Evolutionary conservation across 2,113 vertebrate genomes (phyloP).

Genomic region (Embiotoca jacksoni): DNA sequence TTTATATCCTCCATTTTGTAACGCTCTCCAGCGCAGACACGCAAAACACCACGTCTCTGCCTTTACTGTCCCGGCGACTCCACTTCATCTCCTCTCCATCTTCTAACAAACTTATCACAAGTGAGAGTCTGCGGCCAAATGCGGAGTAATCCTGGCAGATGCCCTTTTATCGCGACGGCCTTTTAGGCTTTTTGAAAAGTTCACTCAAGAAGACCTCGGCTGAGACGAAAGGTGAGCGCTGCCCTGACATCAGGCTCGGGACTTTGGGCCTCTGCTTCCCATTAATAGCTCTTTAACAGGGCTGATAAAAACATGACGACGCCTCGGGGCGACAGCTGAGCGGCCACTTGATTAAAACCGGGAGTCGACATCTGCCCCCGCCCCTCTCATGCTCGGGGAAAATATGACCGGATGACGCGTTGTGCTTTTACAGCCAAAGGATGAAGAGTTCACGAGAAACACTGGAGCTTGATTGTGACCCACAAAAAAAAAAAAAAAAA

Average conservation of each 20-base stretch:
- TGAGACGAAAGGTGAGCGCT: conserved; percentile 40
- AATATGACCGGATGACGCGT: conserved; percentile 50
- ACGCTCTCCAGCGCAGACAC: conserved; percentile 28
- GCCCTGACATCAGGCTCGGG: conserved; percentile 35
- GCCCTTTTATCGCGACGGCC: conserved; percentile 41
- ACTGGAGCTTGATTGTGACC: neutral
- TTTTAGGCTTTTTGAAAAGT: conserved; percentile 54
- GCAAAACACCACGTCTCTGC: neutral
- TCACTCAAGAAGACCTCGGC: conserved; percentile 24
- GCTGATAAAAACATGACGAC: conserved; percentile 73
- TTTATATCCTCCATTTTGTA: conserved; percentile 60
- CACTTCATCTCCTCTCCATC: neutral
- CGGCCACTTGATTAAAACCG: conserved; percentile 77
- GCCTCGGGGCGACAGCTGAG: conserved; percentile 63
- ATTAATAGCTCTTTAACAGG: conserved; percentile 79
- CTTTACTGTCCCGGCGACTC: neutral
- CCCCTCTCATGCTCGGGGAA: conserved; percentile 58
- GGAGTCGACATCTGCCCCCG: conserved; percentile 77
- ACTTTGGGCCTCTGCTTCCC: conserved; percentile 40
- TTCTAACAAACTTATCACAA: conserved; percentile 39
- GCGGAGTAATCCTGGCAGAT: conserved; percentile 34
- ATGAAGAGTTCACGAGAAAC: neutral
- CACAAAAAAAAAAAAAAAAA: neutral
- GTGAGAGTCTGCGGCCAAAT: conserved; percentile 14
- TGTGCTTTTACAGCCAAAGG: conserved; percentile 4